These are phyloP conservation scores for Lateolabrax maculatus DNA, from an alignment of 2,797 vertebrate genomes.

Conservation along the genomic window DNA sequence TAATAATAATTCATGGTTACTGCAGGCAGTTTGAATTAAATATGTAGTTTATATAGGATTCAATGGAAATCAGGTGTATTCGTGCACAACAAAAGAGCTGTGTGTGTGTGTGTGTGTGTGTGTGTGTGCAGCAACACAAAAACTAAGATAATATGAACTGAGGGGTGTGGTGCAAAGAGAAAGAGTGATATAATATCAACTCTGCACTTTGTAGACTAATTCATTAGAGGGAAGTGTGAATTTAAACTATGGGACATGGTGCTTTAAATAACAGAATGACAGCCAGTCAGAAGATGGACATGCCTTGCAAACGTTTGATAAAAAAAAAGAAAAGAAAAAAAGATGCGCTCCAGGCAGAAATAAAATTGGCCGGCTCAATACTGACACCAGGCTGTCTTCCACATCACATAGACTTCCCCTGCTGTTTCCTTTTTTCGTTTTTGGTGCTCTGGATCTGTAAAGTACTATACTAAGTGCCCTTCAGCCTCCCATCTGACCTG, in stretches of 20 bases:
- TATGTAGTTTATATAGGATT: background rate
- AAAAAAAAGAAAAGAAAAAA: background rate
- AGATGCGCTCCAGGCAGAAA: constrained; percentile 39
- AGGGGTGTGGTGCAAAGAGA: constrained; percentile 34
- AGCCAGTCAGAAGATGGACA: constrained; percentile 12
- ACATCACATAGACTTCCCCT: constrained; percentile 46
- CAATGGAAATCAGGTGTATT: constrained; percentile 9
- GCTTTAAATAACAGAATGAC: constrained; percentile 47
- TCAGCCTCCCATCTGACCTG: constrained; percentile 61
- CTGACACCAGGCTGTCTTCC: constrained; percentile 44
- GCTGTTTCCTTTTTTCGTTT: constrained; percentile 13
- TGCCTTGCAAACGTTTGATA: background rate
- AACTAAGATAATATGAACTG: constrained; percentile 32
- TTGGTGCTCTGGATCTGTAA: constrained; percentile 25
- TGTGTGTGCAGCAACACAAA: background rate
- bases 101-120: background rate
- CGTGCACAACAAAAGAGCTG: constrained; percentile 10
- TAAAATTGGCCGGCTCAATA: constrained; percentile 37
- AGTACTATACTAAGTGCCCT: constrained; percentile 59
- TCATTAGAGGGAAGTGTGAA: constrained; percentile 7
- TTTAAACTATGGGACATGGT: constrained; percentile 29
- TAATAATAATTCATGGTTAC: background rate
- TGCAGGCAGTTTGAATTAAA: background rate
- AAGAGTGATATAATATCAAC: constrained; percentile 36
- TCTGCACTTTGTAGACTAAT: too few species aligned